These are phyloP conservation scores for Cinara cedri DNA, from an alignment of 2,888 invertebrate species.

Conservation along the genomic window DNA sequence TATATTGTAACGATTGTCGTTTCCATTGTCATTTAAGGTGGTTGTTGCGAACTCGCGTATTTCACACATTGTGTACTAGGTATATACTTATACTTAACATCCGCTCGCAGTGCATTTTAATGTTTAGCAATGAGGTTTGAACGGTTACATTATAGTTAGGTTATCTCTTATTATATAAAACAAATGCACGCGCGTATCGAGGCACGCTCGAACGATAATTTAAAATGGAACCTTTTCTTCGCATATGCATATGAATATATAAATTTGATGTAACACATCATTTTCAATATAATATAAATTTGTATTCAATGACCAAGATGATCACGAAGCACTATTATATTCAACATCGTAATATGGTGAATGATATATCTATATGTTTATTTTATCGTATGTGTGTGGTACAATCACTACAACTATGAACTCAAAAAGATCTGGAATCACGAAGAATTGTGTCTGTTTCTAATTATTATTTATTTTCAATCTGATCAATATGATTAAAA, in stretches of 20 bases:
- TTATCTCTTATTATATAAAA: background rate
- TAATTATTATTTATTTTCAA: too few relatives aligned
- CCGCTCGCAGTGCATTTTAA: background rate
- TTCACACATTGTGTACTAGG: slow-evolving; percentile 16
- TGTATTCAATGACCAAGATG: background rate
- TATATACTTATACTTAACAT: too few relatives aligned
- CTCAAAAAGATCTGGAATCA: too few relatives aligned
- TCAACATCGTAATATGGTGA: too few relatives aligned
- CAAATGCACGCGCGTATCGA: background rate
- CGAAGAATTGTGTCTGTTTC: too few relatives aligned
- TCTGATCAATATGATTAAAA: too few relatives aligned
- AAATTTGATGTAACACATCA: too few relatives aligned
- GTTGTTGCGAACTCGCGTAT: slow-evolving; percentile 20
- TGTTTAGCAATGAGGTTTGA: slow-evolving; percentile 18
- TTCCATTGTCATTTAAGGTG: slow-evolving; percentile 35
- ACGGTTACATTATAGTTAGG: background rate
- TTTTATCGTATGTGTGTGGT: too few relatives aligned
- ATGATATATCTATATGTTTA: too few relatives aligned
- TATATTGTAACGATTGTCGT: slow-evolving; percentile 21
- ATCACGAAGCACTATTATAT: too few relatives aligned
- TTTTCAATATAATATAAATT: background rate
- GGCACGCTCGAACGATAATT: background rate
- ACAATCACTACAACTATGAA: too few relatives aligned
- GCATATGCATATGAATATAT: too few relatives aligned
- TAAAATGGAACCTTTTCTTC: background rate